A percentile compares a stretch with the other conserved stretches of the same genome.
Conservation (phyloP, 2,113 vertebrate genomes). For the Ifrita kowaldi region DNA sequence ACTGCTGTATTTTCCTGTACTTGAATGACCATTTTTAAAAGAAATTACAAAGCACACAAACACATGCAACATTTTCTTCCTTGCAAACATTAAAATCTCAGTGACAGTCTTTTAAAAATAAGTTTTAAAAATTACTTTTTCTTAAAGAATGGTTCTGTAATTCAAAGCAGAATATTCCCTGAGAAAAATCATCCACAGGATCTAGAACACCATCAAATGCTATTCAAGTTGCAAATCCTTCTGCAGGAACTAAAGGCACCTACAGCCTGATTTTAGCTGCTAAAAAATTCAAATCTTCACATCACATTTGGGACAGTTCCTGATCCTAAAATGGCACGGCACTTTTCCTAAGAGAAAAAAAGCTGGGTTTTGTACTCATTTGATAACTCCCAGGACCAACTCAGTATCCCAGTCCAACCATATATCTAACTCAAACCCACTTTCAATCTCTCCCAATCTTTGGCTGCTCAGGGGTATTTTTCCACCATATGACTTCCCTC, state of each 20-base stretch:
- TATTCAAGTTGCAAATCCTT: neutral
- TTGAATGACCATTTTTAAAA: neutral
- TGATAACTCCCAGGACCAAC: neutral
- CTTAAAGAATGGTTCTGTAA: neutral
- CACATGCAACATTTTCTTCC: neutral
- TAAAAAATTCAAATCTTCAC: neutral
- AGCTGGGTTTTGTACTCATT: neutral
- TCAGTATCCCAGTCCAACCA: neutral
- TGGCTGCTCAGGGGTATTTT: neutral
- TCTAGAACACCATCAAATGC: neutral
- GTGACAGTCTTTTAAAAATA: neutral
- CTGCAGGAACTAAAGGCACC: neutral
- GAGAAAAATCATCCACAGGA: neutral
- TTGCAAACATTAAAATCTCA: neutral
- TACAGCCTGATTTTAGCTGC: neutral
- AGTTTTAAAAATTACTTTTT: neutral
- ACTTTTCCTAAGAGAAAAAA: neutral
- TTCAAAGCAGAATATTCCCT: neutral
- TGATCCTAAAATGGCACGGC: neutral
- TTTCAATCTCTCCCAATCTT: neutral
- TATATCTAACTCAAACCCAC: neutral
- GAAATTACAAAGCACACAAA: neutral
- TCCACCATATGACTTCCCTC: neutral
- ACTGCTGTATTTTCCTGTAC: neutral
- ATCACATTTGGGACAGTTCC: rapidly evolving